Percentiles rank a stretch among this genome's conserved stretches.
Evolutionary conservation across 2,888 invertebrate genomes (phyloP).

Genomic region (Hybos culiciformis): DNA sequence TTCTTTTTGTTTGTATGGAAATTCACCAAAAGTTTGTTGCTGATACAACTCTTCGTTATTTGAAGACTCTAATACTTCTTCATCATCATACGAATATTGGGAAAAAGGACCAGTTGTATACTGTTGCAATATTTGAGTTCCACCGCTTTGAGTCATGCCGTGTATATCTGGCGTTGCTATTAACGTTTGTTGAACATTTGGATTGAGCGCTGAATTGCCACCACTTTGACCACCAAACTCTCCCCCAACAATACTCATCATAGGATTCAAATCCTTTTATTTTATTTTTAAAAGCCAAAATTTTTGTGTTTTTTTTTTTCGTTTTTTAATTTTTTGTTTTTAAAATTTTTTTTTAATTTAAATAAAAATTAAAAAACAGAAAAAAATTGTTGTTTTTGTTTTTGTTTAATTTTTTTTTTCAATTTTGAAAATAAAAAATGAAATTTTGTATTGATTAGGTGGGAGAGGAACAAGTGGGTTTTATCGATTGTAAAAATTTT

Average conservation of each 20-base stretch:
- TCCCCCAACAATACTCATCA: conserved; percentile 37
- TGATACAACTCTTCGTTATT: conserved; percentile 12
- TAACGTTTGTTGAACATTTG: conserved; percentile 26
- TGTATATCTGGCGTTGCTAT: conserved; percentile 30
- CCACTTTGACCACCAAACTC: conserved; percentile 31
- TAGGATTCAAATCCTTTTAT: conserved; percentile 34
- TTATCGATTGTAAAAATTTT: conserved; percentile 4
- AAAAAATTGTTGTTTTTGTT: conserved; percentile 2
- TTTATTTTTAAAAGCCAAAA: neutral
- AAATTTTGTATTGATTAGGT: conserved; percentile 11
- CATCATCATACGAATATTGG: conserved; percentile 27
- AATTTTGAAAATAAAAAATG: conserved; percentile 13
- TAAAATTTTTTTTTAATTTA: neutral
- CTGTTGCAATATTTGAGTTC: conserved; percentile 33
- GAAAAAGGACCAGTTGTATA: conserved; percentile 29
- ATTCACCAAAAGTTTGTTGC: conserved; percentile 20
- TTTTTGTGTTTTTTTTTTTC: neutral
- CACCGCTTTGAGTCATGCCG: conserved; percentile 30
- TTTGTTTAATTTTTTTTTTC: conserved; percentile 3
- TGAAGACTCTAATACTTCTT: conserved; percentile 15
- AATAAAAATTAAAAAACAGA: too few relatives aligned
- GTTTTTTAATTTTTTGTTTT: conserved; percentile 2
- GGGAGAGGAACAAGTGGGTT: conserved; percentile 10
- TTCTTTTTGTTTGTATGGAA: conserved; percentile 27
- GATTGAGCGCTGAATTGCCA: conserved; percentile 17